Conservation (phyloP, 1,140 invertebrate species). For the Neoseiulus cucumeris region DNA sequence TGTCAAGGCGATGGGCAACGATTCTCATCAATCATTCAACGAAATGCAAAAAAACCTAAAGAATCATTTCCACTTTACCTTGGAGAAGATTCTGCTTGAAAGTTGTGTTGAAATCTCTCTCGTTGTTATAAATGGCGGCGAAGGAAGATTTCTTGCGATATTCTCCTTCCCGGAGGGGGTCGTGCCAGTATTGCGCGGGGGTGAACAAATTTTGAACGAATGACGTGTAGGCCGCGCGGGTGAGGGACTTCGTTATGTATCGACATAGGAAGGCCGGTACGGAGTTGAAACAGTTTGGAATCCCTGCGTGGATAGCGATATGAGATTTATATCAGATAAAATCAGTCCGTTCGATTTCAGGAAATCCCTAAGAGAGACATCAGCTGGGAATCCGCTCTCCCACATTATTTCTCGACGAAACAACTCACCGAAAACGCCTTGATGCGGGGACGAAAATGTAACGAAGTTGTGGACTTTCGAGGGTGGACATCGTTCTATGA, state of each 20-base stretch:
- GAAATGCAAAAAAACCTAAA: background rate
- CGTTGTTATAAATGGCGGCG: background rate
- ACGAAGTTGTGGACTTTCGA: background rate
- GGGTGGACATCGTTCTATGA: background rate
- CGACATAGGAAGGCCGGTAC: background rate
- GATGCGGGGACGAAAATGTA: background rate
- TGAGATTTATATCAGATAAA: background rate
- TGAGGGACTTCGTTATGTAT: background rate
- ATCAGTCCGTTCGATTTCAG: background rate
- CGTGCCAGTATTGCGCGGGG: background rate
- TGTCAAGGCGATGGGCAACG: too few relatives aligned
- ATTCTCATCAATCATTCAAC: too few relatives aligned
- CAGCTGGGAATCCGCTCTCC: background rate
- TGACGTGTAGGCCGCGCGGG: background rate
- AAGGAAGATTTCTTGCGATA: background rate
- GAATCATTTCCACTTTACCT: background rate
- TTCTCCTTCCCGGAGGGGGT: background rate
- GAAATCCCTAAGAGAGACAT: too few relatives aligned
- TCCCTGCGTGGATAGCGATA: background rate
- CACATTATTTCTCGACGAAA: background rate
- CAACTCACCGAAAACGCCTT: background rate
- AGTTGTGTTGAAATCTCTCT: background rate
- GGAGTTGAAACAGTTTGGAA: background rate
- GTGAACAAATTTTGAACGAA: background rate
- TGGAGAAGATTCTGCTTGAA: background rate